phyloP scores from a whole-genome alignment of 2,888 invertebrate species.

The Lepidochitona cinerea region DNA sequence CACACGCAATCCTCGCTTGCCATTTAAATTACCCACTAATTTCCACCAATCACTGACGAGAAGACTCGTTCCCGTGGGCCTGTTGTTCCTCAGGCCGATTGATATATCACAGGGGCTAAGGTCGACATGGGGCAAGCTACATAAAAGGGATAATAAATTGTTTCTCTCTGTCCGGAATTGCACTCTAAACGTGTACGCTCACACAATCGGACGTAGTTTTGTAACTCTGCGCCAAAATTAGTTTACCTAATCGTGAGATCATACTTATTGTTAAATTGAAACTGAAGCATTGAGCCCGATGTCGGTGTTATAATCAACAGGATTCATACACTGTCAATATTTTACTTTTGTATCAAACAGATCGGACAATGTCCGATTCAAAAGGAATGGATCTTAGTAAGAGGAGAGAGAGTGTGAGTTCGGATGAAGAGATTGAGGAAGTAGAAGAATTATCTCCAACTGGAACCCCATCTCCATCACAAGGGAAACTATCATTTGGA shows the following conservation, averaged over 20 bases:
- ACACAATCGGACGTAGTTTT: too few species aligned
- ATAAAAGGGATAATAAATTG: slow-evolving; percentile 8
- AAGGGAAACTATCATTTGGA: slow-evolving; percentile 47
- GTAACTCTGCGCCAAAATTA: too few species aligned
- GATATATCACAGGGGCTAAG: not conserved
- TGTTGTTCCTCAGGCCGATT: slow-evolving; percentile 6
- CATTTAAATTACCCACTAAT: slow-evolving; percentile 1
- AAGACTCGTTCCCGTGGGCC: not conserved
- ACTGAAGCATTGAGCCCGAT: too few species aligned
- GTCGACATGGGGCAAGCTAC: slow-evolving; percentile 7
- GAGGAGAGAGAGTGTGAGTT: not conserved
- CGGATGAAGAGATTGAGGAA: not conserved
- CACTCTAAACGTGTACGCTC: not conserved
- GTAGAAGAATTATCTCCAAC: not conserved
- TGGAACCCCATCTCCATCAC: not conserved
- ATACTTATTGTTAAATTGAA: too few species aligned
- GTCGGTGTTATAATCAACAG: too few species aligned
- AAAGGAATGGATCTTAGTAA: not conserved
- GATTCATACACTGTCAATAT: too few species aligned
- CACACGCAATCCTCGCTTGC: not conserved
- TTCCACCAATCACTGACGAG: not conserved
- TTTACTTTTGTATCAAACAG: too few species aligned
- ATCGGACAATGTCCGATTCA: not conserved
- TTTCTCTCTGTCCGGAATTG: not conserved
- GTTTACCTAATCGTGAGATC: too few species aligned